A percentile compares a stretch with the other conserved stretches of the same genome.
phyloP scores from a whole-genome alignment of 2,113 vertebrate genomes.

The Lasiurus borealis region DNA sequence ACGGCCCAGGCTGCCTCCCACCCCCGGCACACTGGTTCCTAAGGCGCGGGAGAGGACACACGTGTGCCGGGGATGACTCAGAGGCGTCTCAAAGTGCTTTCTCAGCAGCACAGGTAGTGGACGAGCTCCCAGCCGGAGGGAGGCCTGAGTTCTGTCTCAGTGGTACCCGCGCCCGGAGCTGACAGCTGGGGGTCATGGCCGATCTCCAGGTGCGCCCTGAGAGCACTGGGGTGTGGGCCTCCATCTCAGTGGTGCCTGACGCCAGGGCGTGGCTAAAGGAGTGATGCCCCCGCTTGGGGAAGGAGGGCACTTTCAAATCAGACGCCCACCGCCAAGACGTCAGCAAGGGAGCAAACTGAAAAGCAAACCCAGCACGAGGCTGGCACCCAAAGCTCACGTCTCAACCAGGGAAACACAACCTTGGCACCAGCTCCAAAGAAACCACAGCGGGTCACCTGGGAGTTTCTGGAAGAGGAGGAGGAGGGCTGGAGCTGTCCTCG shows the following conservation, averaged over 20 bases:
- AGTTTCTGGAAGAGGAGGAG: background rate
- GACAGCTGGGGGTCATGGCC: background rate
- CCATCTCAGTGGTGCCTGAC: background rate
- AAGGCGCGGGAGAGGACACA: background rate
- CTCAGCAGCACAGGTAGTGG: background rate
- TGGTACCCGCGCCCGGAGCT: background rate
- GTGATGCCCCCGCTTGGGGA: background rate
- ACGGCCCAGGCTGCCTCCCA: background rate
- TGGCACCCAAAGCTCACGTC: background rate
- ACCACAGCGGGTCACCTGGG: background rate
- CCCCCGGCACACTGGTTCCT: background rate
- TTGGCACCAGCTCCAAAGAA: background rate
- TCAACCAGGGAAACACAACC: background rate
- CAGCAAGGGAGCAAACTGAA: background rate
- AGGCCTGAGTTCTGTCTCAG: background rate
- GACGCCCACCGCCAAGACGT: background rate
- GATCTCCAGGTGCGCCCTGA: background rate
- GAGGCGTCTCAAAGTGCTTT: background rate
- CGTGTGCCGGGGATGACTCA: accelerated
- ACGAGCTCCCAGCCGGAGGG: background rate
- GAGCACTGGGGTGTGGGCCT: background rate
- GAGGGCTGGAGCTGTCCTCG: background rate
- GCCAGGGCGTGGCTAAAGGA: background rate
- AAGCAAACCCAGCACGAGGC: background rate
- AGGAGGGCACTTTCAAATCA: background rate